These are phyloP conservation scores for Tromatobia lineatoria DNA, from an alignment of 2,888 invertebrate species.

Conservation along the genomic window DNA sequence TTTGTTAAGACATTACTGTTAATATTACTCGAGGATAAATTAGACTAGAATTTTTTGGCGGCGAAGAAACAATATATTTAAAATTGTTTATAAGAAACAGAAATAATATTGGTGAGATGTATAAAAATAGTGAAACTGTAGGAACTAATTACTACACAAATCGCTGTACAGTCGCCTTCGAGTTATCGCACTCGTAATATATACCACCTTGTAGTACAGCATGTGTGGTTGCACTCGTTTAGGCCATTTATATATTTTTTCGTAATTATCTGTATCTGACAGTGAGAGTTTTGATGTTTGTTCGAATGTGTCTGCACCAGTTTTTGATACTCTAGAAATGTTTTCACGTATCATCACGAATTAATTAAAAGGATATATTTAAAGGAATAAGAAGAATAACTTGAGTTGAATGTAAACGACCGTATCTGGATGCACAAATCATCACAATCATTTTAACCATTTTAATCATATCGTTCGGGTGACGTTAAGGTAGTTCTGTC, in stretches of 20 bases:
- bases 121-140: constrained; percentile 25
- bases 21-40: background rate
- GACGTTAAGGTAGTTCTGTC: no score
- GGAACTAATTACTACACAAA: constrained; percentile 56
- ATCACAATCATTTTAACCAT: constrained; percentile 32
- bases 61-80: background rate
- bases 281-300: constrained; percentile 85
- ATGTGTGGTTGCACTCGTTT: constrained; percentile 83
- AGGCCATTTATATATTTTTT: constrained; percentile 70
- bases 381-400: constrained; percentile 10
- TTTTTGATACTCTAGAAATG: constrained; percentile 71
- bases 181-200: constrained; percentile 72
- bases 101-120: background rate
- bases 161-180: constrained; percentile 72
- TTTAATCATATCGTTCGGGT: background rate
- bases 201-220: constrained; percentile 80
- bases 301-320: constrained; percentile 84
- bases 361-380: background rate
- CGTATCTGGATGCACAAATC: constrained; percentile 31
- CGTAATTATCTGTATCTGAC: constrained; percentile 84
- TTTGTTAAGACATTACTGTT: background rate
- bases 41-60: background rate
- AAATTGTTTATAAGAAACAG: constrained; percentile 2
- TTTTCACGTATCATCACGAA: constrained; percentile 62
- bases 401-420: constrained; percentile 12